These are phyloP conservation scores for Anastatus disparis DNA, from an alignment of 1,140 invertebrate species.

Conservation along the genomic window DNA sequence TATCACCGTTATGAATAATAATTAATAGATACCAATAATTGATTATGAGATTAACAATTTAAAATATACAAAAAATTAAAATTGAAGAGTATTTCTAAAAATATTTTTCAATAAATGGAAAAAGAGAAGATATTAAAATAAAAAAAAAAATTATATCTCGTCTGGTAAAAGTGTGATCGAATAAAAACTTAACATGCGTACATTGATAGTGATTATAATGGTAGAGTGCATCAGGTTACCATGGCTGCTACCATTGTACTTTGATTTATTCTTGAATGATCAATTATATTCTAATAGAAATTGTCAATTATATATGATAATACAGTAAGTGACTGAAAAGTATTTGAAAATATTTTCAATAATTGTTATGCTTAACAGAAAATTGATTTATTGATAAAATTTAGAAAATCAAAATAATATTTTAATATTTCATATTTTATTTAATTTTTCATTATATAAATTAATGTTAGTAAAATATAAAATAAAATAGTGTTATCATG, in stretches of 20 bases:
- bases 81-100: too few relatives aligned
- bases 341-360: neutral
- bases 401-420: neutral
- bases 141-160: constrained; percentile 60
- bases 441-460: too few relatives aligned
- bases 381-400: too few relatives aligned
- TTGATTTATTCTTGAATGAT: constrained; percentile 81
- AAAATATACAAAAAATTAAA: too few relatives aligned
- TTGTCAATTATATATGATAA: constrained; percentile 72
- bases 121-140: too few relatives aligned
- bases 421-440: neutral
- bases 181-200: constrained; percentile 80
- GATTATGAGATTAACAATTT: too few relatives aligned
- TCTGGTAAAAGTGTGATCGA: constrained; percentile 78
- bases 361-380: neutral
- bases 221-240: constrained; percentile 80
- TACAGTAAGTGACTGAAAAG: constrained; percentile 70
- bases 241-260: constrained; percentile 79
- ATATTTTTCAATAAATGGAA: too few relatives aligned
- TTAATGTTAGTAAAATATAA: too few relatives aligned
- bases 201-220: constrained; percentile 84
- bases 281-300: constrained; percentile 80
- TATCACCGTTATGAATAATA: too few relatives aligned
- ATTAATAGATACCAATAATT: too few relatives aligned
- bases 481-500: too few relatives aligned